These are phyloP conservation scores for Hetaerina titia DNA, from an alignment of 2,888 invertebrate species.

Conservation along the genomic window DNA sequence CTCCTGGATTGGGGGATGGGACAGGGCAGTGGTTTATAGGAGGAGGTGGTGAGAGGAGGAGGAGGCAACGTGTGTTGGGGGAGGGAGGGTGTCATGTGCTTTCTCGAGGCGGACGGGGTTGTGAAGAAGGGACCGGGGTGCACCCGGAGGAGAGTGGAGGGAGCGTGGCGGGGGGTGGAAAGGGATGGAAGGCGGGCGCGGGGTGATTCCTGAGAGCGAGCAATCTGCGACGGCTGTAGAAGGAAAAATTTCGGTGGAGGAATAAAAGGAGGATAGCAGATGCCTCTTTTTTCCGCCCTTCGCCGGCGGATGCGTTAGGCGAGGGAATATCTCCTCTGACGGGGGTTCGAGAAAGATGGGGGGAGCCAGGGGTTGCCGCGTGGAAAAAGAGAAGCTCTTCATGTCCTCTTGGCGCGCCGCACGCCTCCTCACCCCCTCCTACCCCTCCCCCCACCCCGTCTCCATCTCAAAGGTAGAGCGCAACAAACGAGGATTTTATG, in stretches of 20 bases:
- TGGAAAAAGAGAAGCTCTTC: background rate
- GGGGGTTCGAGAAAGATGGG: background rate
- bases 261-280: background rate
- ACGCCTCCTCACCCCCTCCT: background rate
- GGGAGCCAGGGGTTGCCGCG: background rate
- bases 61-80: background rate
- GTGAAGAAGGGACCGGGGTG: no score
- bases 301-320: background rate
- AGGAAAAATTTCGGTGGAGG: background rate
- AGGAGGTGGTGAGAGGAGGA: no score
- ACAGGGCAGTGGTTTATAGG: no score
- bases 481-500: conserved; percentile 64
- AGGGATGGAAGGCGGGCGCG: background rate
- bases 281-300: background rate
- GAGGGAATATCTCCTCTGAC: background rate
- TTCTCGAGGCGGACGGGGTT: background rate
- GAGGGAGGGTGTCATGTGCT: background rate
- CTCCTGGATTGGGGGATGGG: no score
- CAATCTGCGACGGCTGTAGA: background rate
- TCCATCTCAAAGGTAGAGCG: conserved; percentile 38
- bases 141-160: no score
- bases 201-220: background rate
- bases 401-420: no score
- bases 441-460: background rate
- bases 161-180: background rate